Evolutionary conservation across 2,888 invertebrate species (phyloP).

Genomic region (Zeuzera pyrina): DNA sequence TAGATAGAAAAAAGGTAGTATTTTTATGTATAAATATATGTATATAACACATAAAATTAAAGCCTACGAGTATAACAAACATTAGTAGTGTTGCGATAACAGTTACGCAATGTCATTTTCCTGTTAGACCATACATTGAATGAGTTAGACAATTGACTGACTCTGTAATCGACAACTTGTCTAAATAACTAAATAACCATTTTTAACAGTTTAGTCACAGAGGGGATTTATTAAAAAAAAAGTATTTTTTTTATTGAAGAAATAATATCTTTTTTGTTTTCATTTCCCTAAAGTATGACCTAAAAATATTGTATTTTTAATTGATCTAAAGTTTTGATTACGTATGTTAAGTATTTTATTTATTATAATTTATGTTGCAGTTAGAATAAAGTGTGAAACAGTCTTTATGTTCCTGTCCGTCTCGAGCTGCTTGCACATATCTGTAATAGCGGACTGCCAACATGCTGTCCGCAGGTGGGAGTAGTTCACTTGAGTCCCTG

Average conservation of each 20-base stretch:
- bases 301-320: slow-evolving; percentile 6
- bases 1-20: no score
- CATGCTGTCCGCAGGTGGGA: slow-evolving; percentile 79
- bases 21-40: no score
- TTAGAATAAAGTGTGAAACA: slow-evolving; percentile 78
- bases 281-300: slow-evolving; percentile 3
- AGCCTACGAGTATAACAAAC: no score
- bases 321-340: slow-evolving; percentile 1
- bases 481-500: slow-evolving; percentile 84
- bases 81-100: no score
- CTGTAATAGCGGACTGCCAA: slow-evolving; percentile 83
- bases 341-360: slow-evolving; percentile 17
- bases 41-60: no score
- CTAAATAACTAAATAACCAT: slow-evolving; percentile 7
- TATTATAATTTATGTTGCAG: slow-evolving; percentile 80
- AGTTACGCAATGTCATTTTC: no score
- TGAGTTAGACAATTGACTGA: no score
- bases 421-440: slow-evolving; percentile 86
- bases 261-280: slow-evolving; percentile 1
- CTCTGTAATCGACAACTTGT: background rate
- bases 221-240: slow-evolving; percentile 1
- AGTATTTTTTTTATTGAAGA: background rate
- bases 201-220: slow-evolving; percentile 3
- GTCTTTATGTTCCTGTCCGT: slow-evolving; percentile 87
- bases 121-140: no score